Percentiles rank a stretch among this genome's conserved stretches.
Evolutionary conservation across 23 tunicate species (phyloP).

Genomic region (Trididemnum miniatum): DNA sequence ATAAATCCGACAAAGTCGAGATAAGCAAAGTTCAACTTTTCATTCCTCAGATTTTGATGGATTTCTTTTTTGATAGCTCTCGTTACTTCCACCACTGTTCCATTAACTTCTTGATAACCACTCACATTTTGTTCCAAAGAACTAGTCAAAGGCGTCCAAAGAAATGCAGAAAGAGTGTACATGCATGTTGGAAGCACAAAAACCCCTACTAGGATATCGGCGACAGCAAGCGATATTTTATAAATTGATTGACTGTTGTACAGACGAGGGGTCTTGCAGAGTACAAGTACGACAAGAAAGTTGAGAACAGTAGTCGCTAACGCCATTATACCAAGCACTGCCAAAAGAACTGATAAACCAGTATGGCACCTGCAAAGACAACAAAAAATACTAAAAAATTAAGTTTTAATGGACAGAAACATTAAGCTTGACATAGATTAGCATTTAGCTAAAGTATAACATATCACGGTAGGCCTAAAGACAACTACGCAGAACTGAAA

Average conservation of each 20-base stretch:
- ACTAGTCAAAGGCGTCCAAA: neutral
- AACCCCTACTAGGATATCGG: slow-evolving; percentile 54
- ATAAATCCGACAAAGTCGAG: slow-evolving; percentile 63
- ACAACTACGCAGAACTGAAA: no score
- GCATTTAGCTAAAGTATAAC: no score
- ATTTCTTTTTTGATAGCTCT: neutral
- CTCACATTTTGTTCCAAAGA: neutral
- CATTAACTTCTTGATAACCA: slow-evolving; percentile 12
- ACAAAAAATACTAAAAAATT: no score
- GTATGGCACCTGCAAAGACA: no score
- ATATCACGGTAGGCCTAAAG: no score
- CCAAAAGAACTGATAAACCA: slow-evolving; percentile 24
- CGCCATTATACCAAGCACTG: slow-evolving; percentile 42
- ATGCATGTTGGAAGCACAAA: slow-evolving; percentile 60
- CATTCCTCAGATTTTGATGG: neutral
- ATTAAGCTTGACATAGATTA: no score
- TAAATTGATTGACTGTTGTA: slow-evolving; percentile 56
- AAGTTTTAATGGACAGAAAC: no score
- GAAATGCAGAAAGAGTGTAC: neutral
- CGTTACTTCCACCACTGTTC: neutral
- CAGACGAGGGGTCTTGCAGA: neutral
- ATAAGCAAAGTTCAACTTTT: neutral
- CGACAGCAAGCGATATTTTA: slow-evolving; percentile 54
- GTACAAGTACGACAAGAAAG: slow-evolving; percentile 21
- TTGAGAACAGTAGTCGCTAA: slow-evolving; percentile 24